These are phyloP conservation scores for Callospermophilus lateralis DNA, from an alignment of 2,113 vertebrate genomes.

Conservation along the genomic window DNA sequence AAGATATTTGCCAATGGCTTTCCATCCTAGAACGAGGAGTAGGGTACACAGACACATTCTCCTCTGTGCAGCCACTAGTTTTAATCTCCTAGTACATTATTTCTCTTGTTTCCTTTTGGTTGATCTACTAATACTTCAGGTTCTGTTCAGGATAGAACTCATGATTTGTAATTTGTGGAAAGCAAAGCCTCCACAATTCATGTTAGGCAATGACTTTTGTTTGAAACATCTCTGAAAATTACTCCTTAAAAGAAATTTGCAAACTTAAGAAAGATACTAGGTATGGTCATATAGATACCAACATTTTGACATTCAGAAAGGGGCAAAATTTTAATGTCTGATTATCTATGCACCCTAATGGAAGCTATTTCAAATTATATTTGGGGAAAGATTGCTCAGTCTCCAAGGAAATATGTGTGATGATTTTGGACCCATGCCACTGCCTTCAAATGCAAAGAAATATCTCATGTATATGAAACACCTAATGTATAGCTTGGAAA, in stretches of 20 bases:
- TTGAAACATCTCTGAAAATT: conserved; percentile 29
- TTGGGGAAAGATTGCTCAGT: not conserved
- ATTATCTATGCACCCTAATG: not conserved
- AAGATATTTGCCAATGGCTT: not conserved
- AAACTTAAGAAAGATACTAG: not conserved
- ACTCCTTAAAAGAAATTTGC: conserved; percentile 9
- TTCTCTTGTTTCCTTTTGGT: not conserved
- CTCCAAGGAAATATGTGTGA: not conserved
- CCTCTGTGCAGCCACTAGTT: not conserved
- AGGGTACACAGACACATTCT: not conserved
- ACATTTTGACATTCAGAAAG: not conserved
- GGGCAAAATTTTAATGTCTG: conserved; percentile 3
- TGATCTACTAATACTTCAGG: not conserved
- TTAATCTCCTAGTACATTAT: not conserved
- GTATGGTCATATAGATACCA: not conserved
- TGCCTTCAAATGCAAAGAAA: not conserved
- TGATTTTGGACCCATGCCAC: not conserved
- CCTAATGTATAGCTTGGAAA: not conserved
- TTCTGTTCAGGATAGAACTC: conserved; percentile 16
- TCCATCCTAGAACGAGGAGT: not conserved
- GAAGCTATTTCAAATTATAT: conserved; percentile 30
- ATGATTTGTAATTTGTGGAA: not conserved
- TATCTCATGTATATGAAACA: not conserved
- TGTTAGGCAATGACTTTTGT: conserved; percentile 22
- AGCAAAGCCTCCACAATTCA: not conserved